Evolutionary conservation across 2,888 invertebrate species (phyloP).

Genomic region (Conops quadrifasciatus): DNA sequence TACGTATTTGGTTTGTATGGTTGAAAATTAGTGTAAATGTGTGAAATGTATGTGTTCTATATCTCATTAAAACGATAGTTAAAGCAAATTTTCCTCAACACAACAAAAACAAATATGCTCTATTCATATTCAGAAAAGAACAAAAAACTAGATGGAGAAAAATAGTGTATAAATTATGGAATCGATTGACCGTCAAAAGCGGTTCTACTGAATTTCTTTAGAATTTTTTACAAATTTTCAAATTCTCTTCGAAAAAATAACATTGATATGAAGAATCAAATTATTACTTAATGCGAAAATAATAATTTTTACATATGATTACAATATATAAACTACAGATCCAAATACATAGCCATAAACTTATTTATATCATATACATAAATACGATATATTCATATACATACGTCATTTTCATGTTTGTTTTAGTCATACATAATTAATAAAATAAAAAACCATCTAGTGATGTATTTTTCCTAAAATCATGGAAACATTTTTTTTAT

Average conservation of each 20-base stretch:
- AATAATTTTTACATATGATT: neutral
- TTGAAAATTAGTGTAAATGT: conserved; percentile 32
- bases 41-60: conserved; percentile 23
- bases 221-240: no score
- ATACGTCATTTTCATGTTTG: neutral
- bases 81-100: neutral
- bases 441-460: no score
- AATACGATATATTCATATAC: conserved; percentile 4
- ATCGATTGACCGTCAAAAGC: no score
- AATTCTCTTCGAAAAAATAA: conserved; percentile 29
- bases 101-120: neutral
- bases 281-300: no score
- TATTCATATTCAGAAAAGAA: conserved; percentile 16
- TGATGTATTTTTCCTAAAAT: no score
- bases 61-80: conserved; percentile 13
- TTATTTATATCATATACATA: conserved; percentile 7
- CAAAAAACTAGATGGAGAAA: conserved; percentile 16
- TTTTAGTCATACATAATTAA: neutral
- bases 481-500: neutral
- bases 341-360: conserved; percentile 1
- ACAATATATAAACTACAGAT: neutral
- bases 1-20: neutral
- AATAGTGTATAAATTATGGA: neutral
- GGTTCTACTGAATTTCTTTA: no score
- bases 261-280: conserved; percentile 19